These are phyloP conservation scores for Isichthys henryi DNA, from an alignment of 2,113 vertebrate genomes.

Conservation along the genomic window DNA sequence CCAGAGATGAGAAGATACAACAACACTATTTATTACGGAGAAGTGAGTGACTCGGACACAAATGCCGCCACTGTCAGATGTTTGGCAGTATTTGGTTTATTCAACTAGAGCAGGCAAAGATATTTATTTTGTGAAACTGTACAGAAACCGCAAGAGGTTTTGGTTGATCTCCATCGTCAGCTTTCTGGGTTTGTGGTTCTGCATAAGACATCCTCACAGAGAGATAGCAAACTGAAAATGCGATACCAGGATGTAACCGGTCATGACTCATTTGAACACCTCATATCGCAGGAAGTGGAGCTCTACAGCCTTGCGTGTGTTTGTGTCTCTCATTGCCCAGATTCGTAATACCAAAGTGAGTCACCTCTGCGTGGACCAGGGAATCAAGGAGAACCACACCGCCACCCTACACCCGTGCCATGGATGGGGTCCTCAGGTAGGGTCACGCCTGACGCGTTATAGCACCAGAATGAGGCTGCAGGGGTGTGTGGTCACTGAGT, in stretches of 20 bases:
- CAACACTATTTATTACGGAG: constrained; percentile 85
- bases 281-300: background rate
- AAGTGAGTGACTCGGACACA: constrained; percentile 62
- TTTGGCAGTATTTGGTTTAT: background rate
- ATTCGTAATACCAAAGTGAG: constrained; percentile 84
- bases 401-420: constrained; percentile 90
- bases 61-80: background rate
- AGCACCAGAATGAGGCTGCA: background rate
- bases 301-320: constrained; percentile 1
- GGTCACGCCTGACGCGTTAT: constrained; percentile 9
- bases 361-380: constrained; percentile 92
- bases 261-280: background rate
- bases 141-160: background rate
- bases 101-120: background rate
- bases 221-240: background rate
- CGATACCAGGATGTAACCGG: background rate
- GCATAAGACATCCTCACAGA: background rate
- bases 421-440: constrained; percentile 90
- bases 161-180: background rate
- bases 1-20: constrained; percentile 96
- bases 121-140: background rate
- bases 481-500: background rate
- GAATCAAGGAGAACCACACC: constrained; percentile 86
- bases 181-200: background rate
- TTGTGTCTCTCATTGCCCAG: constrained; percentile 47